phyloP scores from a whole-genome alignment of 2,888 invertebrate genomes.

The Chalcis sispes region DNA sequence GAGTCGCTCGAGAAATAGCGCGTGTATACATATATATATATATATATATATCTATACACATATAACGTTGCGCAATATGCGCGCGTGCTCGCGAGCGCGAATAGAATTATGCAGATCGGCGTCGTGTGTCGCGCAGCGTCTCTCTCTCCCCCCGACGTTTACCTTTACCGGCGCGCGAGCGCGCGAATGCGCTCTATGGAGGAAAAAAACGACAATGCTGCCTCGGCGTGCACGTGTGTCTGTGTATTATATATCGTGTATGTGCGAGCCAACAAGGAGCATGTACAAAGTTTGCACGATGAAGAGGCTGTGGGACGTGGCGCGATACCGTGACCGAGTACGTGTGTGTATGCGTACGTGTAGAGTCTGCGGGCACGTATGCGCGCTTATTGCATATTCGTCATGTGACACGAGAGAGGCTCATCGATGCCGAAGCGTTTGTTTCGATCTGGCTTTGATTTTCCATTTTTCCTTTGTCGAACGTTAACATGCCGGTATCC shows the following conservation, averaged over 20 bases:
- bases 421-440: no score
- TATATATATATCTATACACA: no score
- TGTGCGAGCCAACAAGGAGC: neutral
- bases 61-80: constrained; percentile 36
- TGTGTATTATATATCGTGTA: no score
- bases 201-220: constrained; percentile 22
- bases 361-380: no score
- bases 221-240: no score
- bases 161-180: neutral
- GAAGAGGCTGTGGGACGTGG: neutral
- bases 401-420: no score
- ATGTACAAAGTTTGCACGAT: no score
- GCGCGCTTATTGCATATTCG: no score
- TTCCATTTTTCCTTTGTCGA: no score
- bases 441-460: no score
- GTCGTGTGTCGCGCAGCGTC: constrained; percentile 17
- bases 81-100: constrained; percentile 42
- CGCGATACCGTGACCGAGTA: neutral
- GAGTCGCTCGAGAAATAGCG: neutral
- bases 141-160: neutral
- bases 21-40: neutral
- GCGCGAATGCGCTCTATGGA: neutral
- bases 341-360: no score
- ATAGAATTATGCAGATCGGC: constrained; percentile 51
- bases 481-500: no score